phyloP scores from a whole-genome alignment of 2,797 vertebrate genomes.

The Pogonophryne albipinna region DNA sequence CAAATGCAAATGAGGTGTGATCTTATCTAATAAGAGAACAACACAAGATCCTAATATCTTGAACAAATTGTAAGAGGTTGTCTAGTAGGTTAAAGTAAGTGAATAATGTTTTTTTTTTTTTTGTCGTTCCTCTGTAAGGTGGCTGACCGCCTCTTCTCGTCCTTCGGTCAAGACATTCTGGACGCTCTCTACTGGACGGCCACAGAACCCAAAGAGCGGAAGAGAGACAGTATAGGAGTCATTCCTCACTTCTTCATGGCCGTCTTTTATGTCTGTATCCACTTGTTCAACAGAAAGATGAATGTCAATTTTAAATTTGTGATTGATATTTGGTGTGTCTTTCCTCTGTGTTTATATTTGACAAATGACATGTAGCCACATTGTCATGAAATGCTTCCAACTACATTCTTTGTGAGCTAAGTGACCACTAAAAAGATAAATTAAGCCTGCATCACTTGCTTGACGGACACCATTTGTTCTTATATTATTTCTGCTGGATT shows the following conservation, averaged over 20 bases:
- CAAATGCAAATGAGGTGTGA: not conserved
- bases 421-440: not conserved
- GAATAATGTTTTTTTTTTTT: not conserved
- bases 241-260: slow-evolving; percentile 98
- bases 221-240: slow-evolving; percentile 94
- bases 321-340: not conserved
- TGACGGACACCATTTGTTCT: not conserved
- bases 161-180: slow-evolving; percentile 97
- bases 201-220: slow-evolving; percentile 95
- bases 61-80: not conserved
- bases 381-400: not conserved
- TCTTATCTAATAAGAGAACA: not conserved
- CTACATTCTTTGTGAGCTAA: not conserved
- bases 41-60: too few species aligned
- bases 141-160: slow-evolving; percentile 97
- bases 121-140: slow-evolving; percentile 82
- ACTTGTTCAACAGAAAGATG: not conserved
- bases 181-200: slow-evolving; percentile 99
- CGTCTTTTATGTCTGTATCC: slow-evolving; percentile 99
- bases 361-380: not conserved
- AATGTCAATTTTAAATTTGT: not conserved
- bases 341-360: not conserved
- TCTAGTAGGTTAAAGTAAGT: not conserved
- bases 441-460: not conserved
- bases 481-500: too few species aligned